Conservation (phyloP, 2,888 invertebrate genomes). For the Drosophila incognita region DNA sequence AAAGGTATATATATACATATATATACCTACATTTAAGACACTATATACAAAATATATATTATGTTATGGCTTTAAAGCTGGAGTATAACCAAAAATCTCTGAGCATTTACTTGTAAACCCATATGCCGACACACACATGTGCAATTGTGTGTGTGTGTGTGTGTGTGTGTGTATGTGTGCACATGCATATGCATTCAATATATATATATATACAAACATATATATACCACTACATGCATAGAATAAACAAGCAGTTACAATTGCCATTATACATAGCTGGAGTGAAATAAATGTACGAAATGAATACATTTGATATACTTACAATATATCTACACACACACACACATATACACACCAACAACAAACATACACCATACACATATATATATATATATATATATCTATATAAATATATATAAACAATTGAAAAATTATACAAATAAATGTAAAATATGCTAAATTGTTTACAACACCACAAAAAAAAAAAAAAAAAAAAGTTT, state of each 20-base stretch:
- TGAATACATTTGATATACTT: not conserved
- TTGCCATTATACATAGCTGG: constrained; percentile 26
- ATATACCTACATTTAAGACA: constrained; percentile 27
- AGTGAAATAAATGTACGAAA: constrained; percentile 15
- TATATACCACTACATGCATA: constrained; percentile 16
- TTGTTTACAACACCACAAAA: constrained; percentile 64
- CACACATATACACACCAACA: constrained; percentile 1
- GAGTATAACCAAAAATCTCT: constrained; percentile 5
- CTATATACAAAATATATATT: constrained; percentile 30
- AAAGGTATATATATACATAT: constrained; percentile 29
- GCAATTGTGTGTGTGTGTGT: not conserved
- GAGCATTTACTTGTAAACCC: constrained; percentile 24
- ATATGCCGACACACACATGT: constrained; percentile 14
- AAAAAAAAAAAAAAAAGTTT: constrained; percentile 8
- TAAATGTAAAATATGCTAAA: constrained; percentile 73
- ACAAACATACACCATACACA: constrained; percentile 15
- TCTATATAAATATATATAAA: constrained; percentile 32
- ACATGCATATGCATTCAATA: not conserved
- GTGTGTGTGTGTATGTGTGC: not conserved
- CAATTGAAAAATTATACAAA: constrained; percentile 42
- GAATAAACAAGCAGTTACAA: constrained; percentile 13
- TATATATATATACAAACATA: not conserved
- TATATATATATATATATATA: constrained; percentile 18
- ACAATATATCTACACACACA: not conserved
- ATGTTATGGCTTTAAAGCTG: constrained; percentile 29